Evolutionary conservation across 2,797 vertebrate genomes (phyloP).

Genomic region (Cyprinella venusta): DNA sequence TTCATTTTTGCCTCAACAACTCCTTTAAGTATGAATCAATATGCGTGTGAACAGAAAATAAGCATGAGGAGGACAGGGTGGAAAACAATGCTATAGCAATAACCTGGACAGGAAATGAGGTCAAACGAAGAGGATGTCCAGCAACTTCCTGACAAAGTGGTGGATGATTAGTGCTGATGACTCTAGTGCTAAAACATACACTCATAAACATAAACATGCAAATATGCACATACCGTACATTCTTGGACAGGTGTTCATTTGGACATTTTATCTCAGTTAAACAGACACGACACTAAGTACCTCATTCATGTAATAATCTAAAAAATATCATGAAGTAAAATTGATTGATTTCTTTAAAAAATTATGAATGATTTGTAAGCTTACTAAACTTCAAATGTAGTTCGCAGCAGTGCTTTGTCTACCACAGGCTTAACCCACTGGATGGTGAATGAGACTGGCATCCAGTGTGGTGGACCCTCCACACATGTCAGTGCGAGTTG

Average conservation of each 20-base stretch:
- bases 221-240: conserved; percentile 5
- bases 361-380: neutral
- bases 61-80: conserved; percentile 72
- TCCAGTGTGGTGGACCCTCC: no score
- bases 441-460: neutral
- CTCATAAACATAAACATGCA: conserved; percentile 19
- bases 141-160: conserved; percentile 73
- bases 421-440: neutral
- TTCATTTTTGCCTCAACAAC: neutral
- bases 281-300: neutral
- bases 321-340: neutral
- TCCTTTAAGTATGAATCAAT: conserved; percentile 65
- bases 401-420: neutral
- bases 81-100: conserved; percentile 76
- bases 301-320: neutral
- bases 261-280: conserved; percentile 53
- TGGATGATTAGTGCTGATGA: conserved; percentile 76
- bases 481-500: no score
- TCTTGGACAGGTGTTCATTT: conserved; percentile 68
- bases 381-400: neutral
- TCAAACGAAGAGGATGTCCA: conserved; percentile 79
- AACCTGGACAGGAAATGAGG: conserved; percentile 75
- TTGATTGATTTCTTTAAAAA: neutral
- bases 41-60: conserved; percentile 74
- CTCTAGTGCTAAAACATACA: conserved; percentile 56